A percentile compares a stretch with the other conserved stretches of the same genome.
These are phyloP conservation scores for Asobara japonica DNA, from an alignment of 1,140 invertebrate genomes.

Conservation along the genomic window DNA sequence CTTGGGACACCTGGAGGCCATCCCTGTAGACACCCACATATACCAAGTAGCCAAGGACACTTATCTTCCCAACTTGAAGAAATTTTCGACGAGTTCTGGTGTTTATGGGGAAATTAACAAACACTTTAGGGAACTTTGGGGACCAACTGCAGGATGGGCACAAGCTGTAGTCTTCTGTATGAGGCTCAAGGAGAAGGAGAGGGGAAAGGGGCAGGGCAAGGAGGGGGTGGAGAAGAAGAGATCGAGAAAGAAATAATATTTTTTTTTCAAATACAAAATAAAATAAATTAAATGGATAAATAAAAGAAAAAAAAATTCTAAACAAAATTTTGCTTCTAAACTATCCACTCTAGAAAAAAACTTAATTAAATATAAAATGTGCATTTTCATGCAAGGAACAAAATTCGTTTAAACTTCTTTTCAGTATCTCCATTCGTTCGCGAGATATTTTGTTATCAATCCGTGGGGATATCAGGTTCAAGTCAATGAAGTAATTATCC, in stretches of 20 bases:
- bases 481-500: too few species aligned
- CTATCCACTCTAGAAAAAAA: not conserved
- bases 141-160: conserved; percentile 92
- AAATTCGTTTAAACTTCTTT: too few species aligned
- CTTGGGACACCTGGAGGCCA: conserved; percentile 84
- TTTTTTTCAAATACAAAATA: not conserved
- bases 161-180: conserved; percentile 78
- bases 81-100: conserved; percentile 83
- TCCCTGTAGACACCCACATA: conserved; percentile 97
- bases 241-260: conserved; percentile 25
- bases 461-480: too few species aligned
- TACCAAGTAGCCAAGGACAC: conserved; percentile 87
- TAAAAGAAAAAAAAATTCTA: not conserved
- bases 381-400: too few species aligned
- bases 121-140: conserved; percentile 85
- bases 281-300: not conserved
- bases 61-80: conserved; percentile 83
- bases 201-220: conserved; percentile 26
- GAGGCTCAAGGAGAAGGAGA: conserved; percentile 53
- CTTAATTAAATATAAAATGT: too few species aligned
- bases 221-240: conserved; percentile 20
- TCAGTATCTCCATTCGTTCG: too few species aligned
- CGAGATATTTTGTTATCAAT: too few species aligned
- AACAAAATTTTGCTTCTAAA: not conserved
- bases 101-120: conserved; percentile 87